Base-by-base conservation (phyloP, 1,140 invertebrate genomes). In the Doryteuthis pealeii region DNA sequence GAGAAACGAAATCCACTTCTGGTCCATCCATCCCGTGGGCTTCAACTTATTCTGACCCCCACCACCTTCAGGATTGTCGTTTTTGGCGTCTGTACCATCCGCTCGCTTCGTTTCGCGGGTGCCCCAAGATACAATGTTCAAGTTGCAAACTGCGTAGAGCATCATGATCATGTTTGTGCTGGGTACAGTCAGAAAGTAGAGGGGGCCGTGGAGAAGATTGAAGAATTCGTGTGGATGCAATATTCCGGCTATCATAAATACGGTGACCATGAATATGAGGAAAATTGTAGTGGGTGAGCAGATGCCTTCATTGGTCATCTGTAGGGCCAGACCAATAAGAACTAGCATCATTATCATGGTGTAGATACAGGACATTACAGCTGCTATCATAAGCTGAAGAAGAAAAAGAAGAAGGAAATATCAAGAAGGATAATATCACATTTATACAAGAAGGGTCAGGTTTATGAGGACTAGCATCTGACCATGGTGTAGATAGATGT, bases 121-220 rank as follows among this genome's bases (percentile, higher is more conserved):
- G 32, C 96, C 95, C 96, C 96, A 98, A 1, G 92, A 92, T 0
- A 97, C 93, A 78, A 94, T 93, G 85, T 98, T 95, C 84, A 97
- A 90, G 84, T 97, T 98, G 82, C 95, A 95, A 0, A 97, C 89
- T 0, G 95, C 95, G 83, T 96, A 97, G 67, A 98, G 94, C 66
- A 96, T 94, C n/a, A 98, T 90, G 74, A 97, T 88, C 91, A 97
- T 92, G 82, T 97, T 97, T 95, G 96, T 97, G 76, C 94, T 94
- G 0, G 96, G 96, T 66, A 97, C 94, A 12, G 94, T 94, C n/a
- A 97, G 91, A 84, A 96, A 97, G 85, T 97, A 98, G 26, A 97
- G 91, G 5, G 94, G 84, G 26, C 94, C 92, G 75, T 92, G 93
- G 14, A 92, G 84, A 5, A 97, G 84, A 81, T 95, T 96, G 15